Base-by-base conservation (phyloP, 2,888 invertebrate genomes). In the Balanococcus diminutus region DNA sequence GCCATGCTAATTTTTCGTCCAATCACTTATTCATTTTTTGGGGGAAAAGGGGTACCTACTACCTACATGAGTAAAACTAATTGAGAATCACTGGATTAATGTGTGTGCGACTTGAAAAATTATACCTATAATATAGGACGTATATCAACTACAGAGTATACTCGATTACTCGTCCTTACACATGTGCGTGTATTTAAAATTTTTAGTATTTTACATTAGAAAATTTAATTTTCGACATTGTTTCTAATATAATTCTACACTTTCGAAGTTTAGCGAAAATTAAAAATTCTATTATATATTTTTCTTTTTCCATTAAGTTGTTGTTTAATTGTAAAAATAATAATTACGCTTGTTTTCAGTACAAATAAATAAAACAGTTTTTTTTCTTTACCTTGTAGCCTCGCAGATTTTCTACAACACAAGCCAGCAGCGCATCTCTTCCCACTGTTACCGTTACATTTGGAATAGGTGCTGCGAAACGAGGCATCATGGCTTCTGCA, bases 361-460 rank as follows among this genome's bases (percentile, higher is more conserved):
- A 72, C 28, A 72, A 72, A 72, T 72, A 31, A 72, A 31, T 31
- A 72, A 31, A 16, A 72, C 31, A 31, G 31, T 72, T 72, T 31
- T 28, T 72, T 72, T 72, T 0, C 28, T 28, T 31, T 92, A 96
- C 96, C 94, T 96, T 96, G 90, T 94, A 96, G 88, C 93, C 93
- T 89, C 94, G 93, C 87, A 97, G 92, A 91, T 96, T 96, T 91
- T 96, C 96, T 86, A 97, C 96, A 88, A 96, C 95, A 90, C 97
- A 97, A 86, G 96, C 95, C 87, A 97, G 92, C 36, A 96, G 91
- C 28, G 96, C 96, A 90, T 97, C 96, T 82, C 95, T 92, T 36
- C 96, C 96, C 84, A 95, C 93, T 72, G 96, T 95, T 88, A 96
- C 96, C 28, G 97, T 97, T 88, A 96, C 96, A 91, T 97, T 97